Conservation (phyloP, 2,113 vertebrate genomes). For the Entomyzon cyanotis region DNA sequence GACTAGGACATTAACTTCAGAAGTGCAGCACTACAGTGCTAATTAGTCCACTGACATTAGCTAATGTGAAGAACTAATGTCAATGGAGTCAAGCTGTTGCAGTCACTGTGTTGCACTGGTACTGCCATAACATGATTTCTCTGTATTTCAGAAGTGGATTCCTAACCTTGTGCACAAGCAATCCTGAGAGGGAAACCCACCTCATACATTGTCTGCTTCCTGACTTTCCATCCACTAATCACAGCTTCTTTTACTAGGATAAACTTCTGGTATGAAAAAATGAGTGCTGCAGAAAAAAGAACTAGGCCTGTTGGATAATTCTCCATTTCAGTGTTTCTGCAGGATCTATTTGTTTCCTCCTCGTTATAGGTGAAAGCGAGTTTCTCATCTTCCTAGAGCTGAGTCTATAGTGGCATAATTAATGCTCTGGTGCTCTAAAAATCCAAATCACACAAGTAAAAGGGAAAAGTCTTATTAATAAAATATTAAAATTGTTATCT, state of each 20-base stretch:
- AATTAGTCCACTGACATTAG: background rate
- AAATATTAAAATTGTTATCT: background rate
- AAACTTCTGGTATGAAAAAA: background rate
- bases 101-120: background rate
- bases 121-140: background rate
- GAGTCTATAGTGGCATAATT: background rate
- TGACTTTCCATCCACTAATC: background rate
- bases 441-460: background rate
- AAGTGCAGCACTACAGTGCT: background rate
- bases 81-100: background rate
- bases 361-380: background rate
- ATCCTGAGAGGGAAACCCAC: background rate
- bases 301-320: background rate
- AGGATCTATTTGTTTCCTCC: background rate
- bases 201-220: background rate
- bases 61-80: background rate
- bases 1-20: background rate
- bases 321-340: background rate
- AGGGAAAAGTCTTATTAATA: background rate
- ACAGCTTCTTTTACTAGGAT: background rate
- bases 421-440: background rate
- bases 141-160: background rate
- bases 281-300: background rate
- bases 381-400: background rate
- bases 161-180: background rate